Percentiles rank a stretch among this genome's conserved stretches.
These are phyloP conservation scores for Odontomyia ornata DNA, from an alignment of 2,888 invertebrate species.

Conservation along the genomic window DNA sequence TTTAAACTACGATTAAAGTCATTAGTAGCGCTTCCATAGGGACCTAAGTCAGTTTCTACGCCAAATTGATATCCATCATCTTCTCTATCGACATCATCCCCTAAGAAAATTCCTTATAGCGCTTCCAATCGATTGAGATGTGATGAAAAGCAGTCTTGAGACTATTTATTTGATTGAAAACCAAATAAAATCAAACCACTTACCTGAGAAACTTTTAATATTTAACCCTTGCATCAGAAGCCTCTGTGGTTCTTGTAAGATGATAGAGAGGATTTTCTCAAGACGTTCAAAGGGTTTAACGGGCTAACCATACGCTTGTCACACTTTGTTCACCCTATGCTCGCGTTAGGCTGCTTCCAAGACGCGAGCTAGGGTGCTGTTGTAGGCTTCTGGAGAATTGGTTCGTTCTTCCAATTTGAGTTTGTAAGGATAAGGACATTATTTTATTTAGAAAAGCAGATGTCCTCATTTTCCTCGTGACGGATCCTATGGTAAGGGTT, in stretches of 20 bases:
- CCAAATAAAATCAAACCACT: neutral
- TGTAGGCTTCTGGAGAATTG: neutral
- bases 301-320: slow-evolving; percentile 21
- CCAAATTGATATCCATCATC: slow-evolving; percentile 11
- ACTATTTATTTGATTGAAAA: slow-evolving; percentile 2
- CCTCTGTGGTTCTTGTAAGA: too few relatives aligned
- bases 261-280: neutral
- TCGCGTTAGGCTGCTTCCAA: neutral
- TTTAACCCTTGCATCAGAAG: neutral
- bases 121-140: neutral
- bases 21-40: neutral
- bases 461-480: neutral
- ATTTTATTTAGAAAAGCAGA: neutral
- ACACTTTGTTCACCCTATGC: slow-evolving; percentile 24
- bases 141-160: neutral
- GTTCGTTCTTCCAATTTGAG: neutral
- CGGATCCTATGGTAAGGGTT: slow-evolving; percentile 13
- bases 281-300: slow-evolving; percentile 10
- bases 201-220: slow-evolving; percentile 21
- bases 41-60: neutral
- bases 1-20: slow-evolving; percentile 28
- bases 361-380: neutral
- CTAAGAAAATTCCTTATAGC: neutral
- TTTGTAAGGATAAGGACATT: neutral
- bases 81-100: neutral